Evolutionary conservation across 2,797 vertebrate genomes (phyloP).

Genomic region (Clarias platycephalus): DNA sequence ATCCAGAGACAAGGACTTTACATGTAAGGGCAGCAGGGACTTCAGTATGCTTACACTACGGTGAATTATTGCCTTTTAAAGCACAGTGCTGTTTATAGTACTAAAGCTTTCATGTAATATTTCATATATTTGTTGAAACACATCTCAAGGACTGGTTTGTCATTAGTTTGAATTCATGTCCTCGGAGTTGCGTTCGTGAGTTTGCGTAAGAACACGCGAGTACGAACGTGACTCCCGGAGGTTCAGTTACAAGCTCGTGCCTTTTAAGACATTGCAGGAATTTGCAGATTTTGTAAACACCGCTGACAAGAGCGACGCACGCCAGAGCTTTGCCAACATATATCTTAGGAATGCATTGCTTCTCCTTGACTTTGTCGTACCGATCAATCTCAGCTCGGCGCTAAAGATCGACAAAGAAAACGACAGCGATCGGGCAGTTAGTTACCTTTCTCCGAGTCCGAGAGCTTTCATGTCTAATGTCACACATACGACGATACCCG

Average conservation of each 20-base stretch:
- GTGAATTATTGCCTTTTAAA: slow-evolving; percentile 43
- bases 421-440: slow-evolving; percentile 11
- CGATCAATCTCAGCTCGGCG: slow-evolving; percentile 7
- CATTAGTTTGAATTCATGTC: slow-evolving; percentile 33
- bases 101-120: slow-evolving; percentile 33
- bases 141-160: slow-evolving; percentile 29
- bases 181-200: slow-evolving; percentile 32
- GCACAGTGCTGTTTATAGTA: slow-evolving; percentile 37
- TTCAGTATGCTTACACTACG: slow-evolving; percentile 33
- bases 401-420: slow-evolving; percentile 34
- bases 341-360: slow-evolving; percentile 34
- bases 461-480: slow-evolving; percentile 14
- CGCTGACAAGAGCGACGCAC: slow-evolving; percentile 17
- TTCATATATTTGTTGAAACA: slow-evolving; percentile 35
- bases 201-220: slow-evolving; percentile 39
- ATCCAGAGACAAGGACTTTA: slow-evolving; percentile 32
- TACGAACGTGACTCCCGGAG: slow-evolving; percentile 29
- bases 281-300: slow-evolving; percentile 27
- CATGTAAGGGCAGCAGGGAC: slow-evolving; percentile 23
- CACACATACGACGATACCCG: neutral
- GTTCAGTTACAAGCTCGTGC: slow-evolving; percentile 32
- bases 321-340: slow-evolving; percentile 14
- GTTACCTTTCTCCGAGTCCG: slow-evolving; percentile 6
- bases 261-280: slow-evolving; percentile 30
- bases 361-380: slow-evolving; percentile 40